Evolutionary conservation across 2,797 vertebrate species (phyloP).

Genomic region (Syndactyla subalaris): DNA sequence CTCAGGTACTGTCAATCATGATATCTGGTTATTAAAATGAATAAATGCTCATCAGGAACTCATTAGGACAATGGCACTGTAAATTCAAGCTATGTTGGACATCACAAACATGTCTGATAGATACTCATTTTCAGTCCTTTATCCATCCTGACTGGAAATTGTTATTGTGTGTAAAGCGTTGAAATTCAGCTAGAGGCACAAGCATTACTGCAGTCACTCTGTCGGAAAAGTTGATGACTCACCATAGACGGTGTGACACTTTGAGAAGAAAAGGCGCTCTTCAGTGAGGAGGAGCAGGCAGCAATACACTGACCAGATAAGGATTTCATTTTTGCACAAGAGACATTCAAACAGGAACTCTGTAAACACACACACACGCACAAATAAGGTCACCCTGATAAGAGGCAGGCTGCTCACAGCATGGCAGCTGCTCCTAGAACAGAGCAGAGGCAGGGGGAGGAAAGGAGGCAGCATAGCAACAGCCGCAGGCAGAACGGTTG

Average conservation of each 20-base stretch:
- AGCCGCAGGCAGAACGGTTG: neutral
- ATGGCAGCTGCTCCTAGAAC: neutral
- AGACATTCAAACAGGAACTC: constrained; percentile 94
- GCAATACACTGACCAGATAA: constrained; percentile 89
- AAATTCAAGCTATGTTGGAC: neutral
- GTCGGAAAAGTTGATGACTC: constrained; percentile 51
- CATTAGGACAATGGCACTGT: neutral
- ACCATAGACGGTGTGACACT: constrained; percentile 96
- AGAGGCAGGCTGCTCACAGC: neutral
- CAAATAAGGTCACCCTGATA: neutral
- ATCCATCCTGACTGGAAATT: neutral
- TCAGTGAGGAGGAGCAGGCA: constrained; percentile 88
- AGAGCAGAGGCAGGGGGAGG: neutral
- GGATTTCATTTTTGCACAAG: constrained; percentile 81
- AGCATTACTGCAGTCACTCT: neutral
- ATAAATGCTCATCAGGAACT: neutral
- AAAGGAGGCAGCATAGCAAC: neutral
- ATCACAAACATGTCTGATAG: neutral
- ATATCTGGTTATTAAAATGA: neutral
- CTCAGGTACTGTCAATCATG: neutral
- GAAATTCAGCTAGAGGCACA: constrained; percentile 23
- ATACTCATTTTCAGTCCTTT: constrained; percentile 1
- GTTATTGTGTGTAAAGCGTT: neutral
- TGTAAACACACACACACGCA: constrained; percentile 56
- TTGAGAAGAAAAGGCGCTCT: constrained; percentile 91